Evolutionary conservation across 2,797 vertebrate species (phyloP), one percentile per base, ranked within the genome.

Genomic region (Arrhamphus sclerolepis): DNA sequence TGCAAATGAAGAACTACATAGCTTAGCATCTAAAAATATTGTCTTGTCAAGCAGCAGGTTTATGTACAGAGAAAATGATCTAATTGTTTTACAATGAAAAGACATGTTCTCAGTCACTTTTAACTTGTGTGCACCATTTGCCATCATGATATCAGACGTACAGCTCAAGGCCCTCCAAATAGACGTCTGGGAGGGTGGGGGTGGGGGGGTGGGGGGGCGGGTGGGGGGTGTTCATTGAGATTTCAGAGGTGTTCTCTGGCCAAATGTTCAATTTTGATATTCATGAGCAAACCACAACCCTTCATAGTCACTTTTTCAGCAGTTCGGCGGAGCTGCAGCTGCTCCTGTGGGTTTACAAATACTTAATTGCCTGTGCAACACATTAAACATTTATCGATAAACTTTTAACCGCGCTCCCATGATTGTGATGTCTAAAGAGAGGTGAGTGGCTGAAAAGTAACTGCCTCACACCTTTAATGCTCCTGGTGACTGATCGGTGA

Each of bases 61-160:
- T 10, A 84, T 90, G 84, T 81, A 72, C 74, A 78, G 82, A 67
- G 54, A 2, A 38, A 38, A 71, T 34, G 38, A 70, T 85, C 62
- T 73, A 71, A 81, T 86, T 78, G 87, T 85, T 87, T 86, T 53
- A 54, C 54, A 60, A 81, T 80, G 67, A 84, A 73, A 86, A 74
- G 54, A 61, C 61, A 70, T 20, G 17, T 40, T 44, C 66, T 53
- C 62, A 51, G 70, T 66, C 51, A 66, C 77, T 74, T 49, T 83
- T 56, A 56, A 81, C 67, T 40, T 8, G 46, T 49, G 42, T 47
- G 62, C 52, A 38, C 54, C 47, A n/a, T 77, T 64, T 39, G 16
- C 63, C 62, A 54, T 66, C 55, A 54, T 57, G 34, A 69, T 46
- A 64, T 78, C 64, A 80, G 74, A 80, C 68, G 77, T 68, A 56